Evolutionary conservation across 2,113 vertebrate genomes (phyloP).

Genomic region (Nothocercus nigrocapillus): DNA sequence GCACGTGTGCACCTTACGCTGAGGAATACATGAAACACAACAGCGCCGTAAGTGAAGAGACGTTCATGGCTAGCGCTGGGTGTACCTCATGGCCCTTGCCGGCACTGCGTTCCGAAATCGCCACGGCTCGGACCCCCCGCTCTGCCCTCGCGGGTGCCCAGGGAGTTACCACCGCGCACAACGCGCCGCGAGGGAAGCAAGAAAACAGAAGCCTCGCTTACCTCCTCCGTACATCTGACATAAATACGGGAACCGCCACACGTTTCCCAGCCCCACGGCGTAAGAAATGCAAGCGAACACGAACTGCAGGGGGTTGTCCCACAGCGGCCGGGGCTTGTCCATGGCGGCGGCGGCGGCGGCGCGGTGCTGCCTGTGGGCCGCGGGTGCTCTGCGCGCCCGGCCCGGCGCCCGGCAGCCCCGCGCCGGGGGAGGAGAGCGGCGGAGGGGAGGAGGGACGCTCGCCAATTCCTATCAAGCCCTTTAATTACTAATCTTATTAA

Average conservation of each 20-base stretch:
- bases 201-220: slow-evolving; percentile 74
- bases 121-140: background rate
- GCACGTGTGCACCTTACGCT: background rate
- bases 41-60: background rate
- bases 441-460: slow-evolving; percentile 30
- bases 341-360: slow-evolving; percentile 31
- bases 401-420: background rate
- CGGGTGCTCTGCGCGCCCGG: slow-evolving; percentile 47
- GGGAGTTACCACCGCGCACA: background rate
- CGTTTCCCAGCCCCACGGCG: slow-evolving; percentile 92
- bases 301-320: slow-evolving; percentile 89
- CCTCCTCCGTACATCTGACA: slow-evolving; percentile 97
- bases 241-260: slow-evolving; percentile 96
- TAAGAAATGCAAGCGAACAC: slow-evolving; percentile 93
- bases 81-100: background rate
- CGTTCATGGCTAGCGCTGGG: background rate
- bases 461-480: slow-evolving; percentile 74
- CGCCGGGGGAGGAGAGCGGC: slow-evolving; percentile 42
- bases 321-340: slow-evolving; percentile 83
- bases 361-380: background rate
- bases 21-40: background rate
- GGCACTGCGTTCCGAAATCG: too few relatives aligned
- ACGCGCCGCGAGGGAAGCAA: background rate
- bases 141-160: background rate
- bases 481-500: slow-evolving; percentile 86